These are phyloP conservation scores for Tetramorium alpestre DNA, from an alignment of 1,140 invertebrate genomes.

Conservation along the genomic window DNA sequence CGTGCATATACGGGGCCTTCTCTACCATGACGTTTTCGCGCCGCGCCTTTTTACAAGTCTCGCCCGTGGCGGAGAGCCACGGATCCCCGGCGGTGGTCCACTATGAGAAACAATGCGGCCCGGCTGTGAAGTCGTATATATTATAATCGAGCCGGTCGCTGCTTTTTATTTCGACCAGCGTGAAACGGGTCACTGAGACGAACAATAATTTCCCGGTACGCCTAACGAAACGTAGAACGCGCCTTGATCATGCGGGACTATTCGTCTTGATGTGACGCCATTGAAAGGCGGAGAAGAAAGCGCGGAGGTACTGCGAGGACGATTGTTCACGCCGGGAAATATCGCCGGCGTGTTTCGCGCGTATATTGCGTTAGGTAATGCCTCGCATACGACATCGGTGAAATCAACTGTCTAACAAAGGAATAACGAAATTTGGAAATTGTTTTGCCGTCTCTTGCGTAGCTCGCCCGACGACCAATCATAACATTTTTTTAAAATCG, in stretches of 20 bases:
- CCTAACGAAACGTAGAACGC: background rate
- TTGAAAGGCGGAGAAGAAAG: constrained; percentile 21
- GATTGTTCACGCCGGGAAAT: background rate
- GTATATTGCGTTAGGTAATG: background rate
- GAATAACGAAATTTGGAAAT: background rate
- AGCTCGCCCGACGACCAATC: background rate
- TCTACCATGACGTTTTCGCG: constrained; percentile 54
- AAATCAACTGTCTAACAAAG: constrained; percentile 1
- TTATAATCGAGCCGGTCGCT: constrained; percentile 56
- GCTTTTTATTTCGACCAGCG: constrained; percentile 60
- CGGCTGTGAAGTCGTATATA: constrained; percentile 31
- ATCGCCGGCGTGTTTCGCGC: background rate
- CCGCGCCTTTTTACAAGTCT: constrained; percentile 60
- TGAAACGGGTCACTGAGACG: constrained; percentile 14
- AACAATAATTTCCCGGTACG: constrained; percentile 27
- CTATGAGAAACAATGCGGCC: constrained; percentile 60
- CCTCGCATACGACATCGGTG: background rate
- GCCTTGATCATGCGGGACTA: constrained; percentile 18
- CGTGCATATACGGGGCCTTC: background rate
- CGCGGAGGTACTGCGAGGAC: background rate
- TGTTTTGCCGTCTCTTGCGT: background rate
- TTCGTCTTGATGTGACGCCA: constrained; percentile 9
- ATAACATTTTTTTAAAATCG: background rate
- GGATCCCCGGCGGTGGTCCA: constrained; percentile 22
- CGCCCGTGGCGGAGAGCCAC: constrained; percentile 34